phyloP scores from a whole-genome alignment of 2,113 vertebrate species.

The Brachypteracias leptosomus region DNA sequence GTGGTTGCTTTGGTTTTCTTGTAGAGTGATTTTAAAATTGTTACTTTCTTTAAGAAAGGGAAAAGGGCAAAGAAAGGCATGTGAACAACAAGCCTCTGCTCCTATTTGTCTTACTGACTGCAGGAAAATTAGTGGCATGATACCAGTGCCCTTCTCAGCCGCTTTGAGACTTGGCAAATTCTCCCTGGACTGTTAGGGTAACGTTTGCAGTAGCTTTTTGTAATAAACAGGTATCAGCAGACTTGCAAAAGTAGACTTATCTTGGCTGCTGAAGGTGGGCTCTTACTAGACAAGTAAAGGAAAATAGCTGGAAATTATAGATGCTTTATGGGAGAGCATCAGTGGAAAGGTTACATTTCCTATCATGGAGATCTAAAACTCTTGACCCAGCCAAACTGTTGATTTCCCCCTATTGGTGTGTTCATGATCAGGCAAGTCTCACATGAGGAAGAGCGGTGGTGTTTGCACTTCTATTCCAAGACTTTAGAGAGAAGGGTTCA shows the following conservation, averaged over 20 bases:
- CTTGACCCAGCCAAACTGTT: not conserved
- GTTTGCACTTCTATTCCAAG: not conserved
- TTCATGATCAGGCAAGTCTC: not conserved
- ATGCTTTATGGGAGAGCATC: not conserved
- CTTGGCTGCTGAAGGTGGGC: not conserved
- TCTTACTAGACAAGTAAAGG: not conserved
- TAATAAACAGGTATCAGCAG: not conserved
- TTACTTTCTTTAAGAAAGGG: not conserved
- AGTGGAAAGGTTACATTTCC: not conserved
- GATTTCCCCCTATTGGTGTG: not conserved
- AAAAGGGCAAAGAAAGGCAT: not conserved
- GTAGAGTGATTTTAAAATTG: not conserved
- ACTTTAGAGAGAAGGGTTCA: not conserved
- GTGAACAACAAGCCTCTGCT: not conserved
- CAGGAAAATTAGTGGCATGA: not conserved
- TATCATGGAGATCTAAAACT: not conserved
- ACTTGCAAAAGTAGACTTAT: not conserved
- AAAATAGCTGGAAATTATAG: not conserved
- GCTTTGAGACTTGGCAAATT: slow-evolving; percentile 6
- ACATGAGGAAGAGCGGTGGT: not conserved
- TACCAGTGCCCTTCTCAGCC: slow-evolving; percentile 1
- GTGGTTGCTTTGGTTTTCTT: not conserved
- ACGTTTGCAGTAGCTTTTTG: slow-evolving; percentile 6
- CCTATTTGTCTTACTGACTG: not conserved
- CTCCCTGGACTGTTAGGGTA: not conserved